Evolutionary conservation across 2,797 vertebrate species (phyloP).

Genomic region (Gorsachius magnificus): DNA sequence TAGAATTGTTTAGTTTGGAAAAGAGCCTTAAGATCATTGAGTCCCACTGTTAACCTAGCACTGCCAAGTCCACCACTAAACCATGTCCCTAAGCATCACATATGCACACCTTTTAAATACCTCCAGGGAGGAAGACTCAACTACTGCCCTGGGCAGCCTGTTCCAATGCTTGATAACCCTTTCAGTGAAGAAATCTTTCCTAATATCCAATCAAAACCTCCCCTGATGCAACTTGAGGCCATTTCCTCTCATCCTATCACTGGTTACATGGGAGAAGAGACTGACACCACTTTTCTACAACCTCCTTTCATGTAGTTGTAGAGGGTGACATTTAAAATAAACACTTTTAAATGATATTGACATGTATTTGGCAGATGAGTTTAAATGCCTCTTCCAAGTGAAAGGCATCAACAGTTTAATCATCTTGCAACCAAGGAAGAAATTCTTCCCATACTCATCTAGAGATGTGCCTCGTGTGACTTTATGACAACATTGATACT

Average conservation of each 20-base stretch:
- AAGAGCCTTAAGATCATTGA: not conserved
- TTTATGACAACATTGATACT: not conserved
- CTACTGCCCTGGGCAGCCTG: not conserved
- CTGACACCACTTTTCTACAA: no score
- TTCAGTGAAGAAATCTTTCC: not conserved
- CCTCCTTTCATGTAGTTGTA: no score
- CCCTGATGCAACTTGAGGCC: not conserved
- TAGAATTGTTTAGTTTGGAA: not conserved
- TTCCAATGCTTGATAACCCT: not conserved
- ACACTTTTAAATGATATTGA: not conserved
- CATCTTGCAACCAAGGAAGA: not conserved
- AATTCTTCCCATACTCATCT: not conserved
- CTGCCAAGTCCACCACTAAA: not conserved
- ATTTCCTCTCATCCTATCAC: not conserved
- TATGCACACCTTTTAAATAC: not conserved
- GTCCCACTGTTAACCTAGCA: not conserved
- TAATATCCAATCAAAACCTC: not conserved
- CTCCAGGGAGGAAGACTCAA: no score
- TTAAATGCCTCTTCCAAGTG: not conserved
- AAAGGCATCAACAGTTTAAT: not conserved
- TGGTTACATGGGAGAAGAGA: no score
- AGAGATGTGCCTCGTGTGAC: not conserved
- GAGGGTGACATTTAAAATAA: not conserved
- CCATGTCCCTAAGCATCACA: not conserved
- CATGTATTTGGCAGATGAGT: not conserved